Conservation (phyloP, 2,888 invertebrate genomes). For the Uropetala carovei region DNA sequence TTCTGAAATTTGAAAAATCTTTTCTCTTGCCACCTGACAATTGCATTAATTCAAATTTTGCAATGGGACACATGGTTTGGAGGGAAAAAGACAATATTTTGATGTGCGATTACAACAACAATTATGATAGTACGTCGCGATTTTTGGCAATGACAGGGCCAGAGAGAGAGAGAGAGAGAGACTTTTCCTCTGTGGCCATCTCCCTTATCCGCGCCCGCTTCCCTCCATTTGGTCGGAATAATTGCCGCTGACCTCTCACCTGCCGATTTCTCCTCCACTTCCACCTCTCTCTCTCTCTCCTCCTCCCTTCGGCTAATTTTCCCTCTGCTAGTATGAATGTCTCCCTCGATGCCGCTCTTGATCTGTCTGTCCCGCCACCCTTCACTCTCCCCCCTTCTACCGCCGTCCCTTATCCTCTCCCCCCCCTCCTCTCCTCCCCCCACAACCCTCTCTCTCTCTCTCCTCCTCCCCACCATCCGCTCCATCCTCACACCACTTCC, state of each 20-base stretch:
- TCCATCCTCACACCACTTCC: not conserved
- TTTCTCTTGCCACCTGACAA: too few species aligned
- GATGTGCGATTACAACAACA: not conserved
- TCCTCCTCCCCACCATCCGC: not conserved
- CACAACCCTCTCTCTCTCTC: not conserved
- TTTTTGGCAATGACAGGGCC: constrained; percentile 10
- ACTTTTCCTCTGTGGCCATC: not conserved
- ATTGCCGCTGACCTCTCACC: constrained; percentile 1
- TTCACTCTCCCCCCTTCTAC: not conserved
- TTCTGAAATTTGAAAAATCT: too few species aligned
- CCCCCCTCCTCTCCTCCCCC: not conserved
- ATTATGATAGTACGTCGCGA: constrained; percentile 18
- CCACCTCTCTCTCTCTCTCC: not conserved
- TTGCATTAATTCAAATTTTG: too few species aligned
- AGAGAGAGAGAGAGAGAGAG: not conserved
- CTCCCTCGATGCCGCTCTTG: constrained; percentile 61
- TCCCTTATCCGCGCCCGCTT: not conserved
- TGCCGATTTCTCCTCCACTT: constrained; percentile 46
- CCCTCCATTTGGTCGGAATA: not conserved
- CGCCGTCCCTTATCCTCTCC: not conserved
- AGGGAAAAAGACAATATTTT: too few species aligned
- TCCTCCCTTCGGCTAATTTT: constrained; percentile 50
- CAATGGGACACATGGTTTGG: too few species aligned
- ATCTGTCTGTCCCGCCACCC: constrained; percentile 21
- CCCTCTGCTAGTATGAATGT: constrained; percentile 47